Conservation (phyloP, 2,113 vertebrate genomes). For the Cynoglossus semilaevis region DNA sequence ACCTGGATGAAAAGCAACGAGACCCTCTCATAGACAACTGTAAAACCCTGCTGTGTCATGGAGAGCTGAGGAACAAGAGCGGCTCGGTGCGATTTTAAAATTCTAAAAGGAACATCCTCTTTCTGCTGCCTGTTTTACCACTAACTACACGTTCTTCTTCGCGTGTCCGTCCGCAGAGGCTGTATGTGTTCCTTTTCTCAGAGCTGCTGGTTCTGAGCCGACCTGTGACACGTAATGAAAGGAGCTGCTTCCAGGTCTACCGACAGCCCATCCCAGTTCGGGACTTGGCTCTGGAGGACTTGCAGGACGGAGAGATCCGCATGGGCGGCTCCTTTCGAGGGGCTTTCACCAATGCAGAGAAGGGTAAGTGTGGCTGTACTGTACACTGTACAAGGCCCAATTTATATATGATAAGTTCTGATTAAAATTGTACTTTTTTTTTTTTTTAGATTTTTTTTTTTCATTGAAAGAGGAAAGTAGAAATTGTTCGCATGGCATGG, state of each 20-base stretch:
- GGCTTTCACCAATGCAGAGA: conserved; percentile 90
- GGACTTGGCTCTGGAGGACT: conserved; percentile 89
- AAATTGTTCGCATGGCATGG: too few relatives aligned
- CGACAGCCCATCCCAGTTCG: conserved; percentile 90
- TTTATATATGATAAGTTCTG: too few relatives aligned
- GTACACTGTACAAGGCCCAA: too few relatives aligned
- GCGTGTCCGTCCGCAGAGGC: conserved; percentile 77
- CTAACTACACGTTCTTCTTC: neutral
- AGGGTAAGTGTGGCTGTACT: conserved; percentile 80
- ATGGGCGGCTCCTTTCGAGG: conserved; percentile 96
- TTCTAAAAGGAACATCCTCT: neutral
- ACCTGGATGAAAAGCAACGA: conserved; percentile 90
- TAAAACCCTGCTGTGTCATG: conserved; percentile 88
- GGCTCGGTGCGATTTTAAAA: conserved; percentile 81
- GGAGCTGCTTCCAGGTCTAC: conserved; percentile 92
- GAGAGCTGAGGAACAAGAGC: conserved; percentile 91
- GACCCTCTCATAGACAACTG: conserved; percentile 90
- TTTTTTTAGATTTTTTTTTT: too few relatives aligned
- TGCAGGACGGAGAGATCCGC: conserved; percentile 91
- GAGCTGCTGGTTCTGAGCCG: conserved; percentile 92
- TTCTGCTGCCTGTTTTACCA: neutral
- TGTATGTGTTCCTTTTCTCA: conserved; percentile 95
- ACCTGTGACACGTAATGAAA: conserved; percentile 87
- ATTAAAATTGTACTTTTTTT: neutral
- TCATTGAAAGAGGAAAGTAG: too few relatives aligned